These are phyloP conservation scores for Pyralis farinalis DNA, from an alignment of 2,888 invertebrate species.

Conservation along the genomic window DNA sequence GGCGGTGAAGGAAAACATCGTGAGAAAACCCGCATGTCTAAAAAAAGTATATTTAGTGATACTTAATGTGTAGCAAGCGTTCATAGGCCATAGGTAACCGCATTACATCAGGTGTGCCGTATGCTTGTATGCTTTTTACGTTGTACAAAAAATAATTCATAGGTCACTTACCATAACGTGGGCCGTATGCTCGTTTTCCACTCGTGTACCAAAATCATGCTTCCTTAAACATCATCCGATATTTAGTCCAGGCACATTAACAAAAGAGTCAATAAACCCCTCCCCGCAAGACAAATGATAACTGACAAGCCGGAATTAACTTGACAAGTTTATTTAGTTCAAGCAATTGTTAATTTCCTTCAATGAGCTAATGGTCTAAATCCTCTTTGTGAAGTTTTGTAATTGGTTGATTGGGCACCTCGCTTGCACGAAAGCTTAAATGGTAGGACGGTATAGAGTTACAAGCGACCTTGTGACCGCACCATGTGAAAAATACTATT, in stretches of 20 bases:
- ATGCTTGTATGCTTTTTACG: too few species aligned
- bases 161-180: too few species aligned
- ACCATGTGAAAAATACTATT: too few species aligned
- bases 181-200: too few species aligned
- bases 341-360: constrained; percentile 80
- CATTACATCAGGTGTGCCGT: too few species aligned
- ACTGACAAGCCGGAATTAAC: constrained; percentile 72
- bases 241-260: constrained; percentile 34
- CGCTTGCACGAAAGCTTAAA: constrained; percentile 14
- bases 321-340: constrained; percentile 73
- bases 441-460: background rate
- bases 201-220: too few species aligned
- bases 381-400: constrained; percentile 64
- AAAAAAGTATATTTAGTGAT: too few species aligned
- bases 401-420: constrained; percentile 68
- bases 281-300: constrained; percentile 59
- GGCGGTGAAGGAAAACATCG: too few species aligned
- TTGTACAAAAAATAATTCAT: too few species aligned
- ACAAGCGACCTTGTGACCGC: constrained; percentile 3
- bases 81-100: too few species aligned
- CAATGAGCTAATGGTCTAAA: constrained; percentile 76
- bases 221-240: background rate
- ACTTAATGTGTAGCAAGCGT: too few species aligned
- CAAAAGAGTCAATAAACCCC: constrained; percentile 56
- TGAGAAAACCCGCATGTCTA: too few species aligned